A percentile compares a stretch with the other conserved stretches of the same genome.
Conservation (phyloP, 2,888 invertebrate genomes). For the Pammene aurita region DNA sequence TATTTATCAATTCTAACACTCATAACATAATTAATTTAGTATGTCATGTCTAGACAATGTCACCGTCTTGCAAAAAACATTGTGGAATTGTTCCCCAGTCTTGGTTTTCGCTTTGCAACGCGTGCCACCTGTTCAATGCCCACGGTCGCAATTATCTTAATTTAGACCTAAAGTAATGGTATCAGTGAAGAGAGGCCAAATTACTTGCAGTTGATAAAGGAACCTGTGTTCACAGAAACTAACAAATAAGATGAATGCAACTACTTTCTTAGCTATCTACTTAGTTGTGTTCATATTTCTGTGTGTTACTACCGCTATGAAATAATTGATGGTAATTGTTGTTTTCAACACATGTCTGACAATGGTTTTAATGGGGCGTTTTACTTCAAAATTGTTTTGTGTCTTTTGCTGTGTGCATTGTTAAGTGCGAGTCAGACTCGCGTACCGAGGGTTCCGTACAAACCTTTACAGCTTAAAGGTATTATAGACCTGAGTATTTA, state of each 20-base stretch:
- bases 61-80: background rate
- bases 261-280: background rate
- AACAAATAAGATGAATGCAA: background rate
- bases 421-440: no score
- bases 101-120: slow-evolving; percentile 19
- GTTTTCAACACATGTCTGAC: no score
- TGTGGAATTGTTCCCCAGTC: background rate
- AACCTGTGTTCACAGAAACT: background rate
- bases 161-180: background rate
- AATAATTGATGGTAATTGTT: background rate
- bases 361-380: no score
- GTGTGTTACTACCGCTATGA: background rate
- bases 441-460: no score
- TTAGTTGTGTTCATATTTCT: background rate
- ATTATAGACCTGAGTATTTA: no score
- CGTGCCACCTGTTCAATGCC: slow-evolving; percentile 26
- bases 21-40: no score
- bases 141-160: slow-evolving; percentile 10
- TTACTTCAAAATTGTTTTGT: no score
- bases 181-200: slow-evolving; percentile 1
- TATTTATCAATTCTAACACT: no score
- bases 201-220: background rate
- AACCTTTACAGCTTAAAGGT: no score
- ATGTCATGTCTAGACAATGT: background rate
- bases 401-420: no score